A percentile compares a stretch with the other conserved stretches of the same genome.
Evolutionary conservation across 2,113 vertebrate species (phyloP).

Genomic region (Apistogramma diplotaenia): DNA sequence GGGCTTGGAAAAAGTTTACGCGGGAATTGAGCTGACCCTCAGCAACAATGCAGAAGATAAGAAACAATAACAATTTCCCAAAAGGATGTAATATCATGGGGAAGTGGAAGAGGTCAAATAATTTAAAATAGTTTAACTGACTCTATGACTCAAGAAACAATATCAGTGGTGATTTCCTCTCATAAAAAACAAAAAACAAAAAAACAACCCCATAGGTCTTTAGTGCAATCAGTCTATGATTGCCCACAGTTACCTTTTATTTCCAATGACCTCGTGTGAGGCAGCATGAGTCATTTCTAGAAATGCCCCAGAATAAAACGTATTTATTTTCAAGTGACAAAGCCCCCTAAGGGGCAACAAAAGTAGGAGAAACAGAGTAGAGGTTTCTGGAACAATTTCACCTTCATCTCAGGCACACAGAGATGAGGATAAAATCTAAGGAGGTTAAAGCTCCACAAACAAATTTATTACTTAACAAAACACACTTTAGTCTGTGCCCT

Average conservation of each 20-base stretch:
- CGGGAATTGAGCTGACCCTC: conserved; percentile 40
- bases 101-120: background rate
- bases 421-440: background rate
- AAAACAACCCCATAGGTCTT: background rate
- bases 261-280: background rate
- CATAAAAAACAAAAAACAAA: background rate
- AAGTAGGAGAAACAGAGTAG: background rate
- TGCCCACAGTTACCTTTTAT: background rate
- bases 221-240: background rate
- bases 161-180: background rate
- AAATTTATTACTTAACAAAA: background rate
- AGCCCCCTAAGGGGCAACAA: background rate
- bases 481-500: background rate
- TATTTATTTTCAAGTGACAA: background rate
- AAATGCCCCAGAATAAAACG: background rate
- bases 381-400: background rate
- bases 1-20: background rate
- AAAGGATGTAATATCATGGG: background rate
- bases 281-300: background rate
- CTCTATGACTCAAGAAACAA: conserved; percentile 3
- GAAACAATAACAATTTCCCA: conserved; percentile 20
- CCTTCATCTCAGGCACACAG: background rate
- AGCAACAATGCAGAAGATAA: background rate
- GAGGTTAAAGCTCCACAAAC: background rate
- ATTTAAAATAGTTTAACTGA: conserved; percentile 2